A percentile compares a stretch with the other conserved stretches of the same genome.
Evolutionary conservation across 2,113 vertebrate genomes (phyloP).

Genomic region (Rissa tridactyla): DNA sequence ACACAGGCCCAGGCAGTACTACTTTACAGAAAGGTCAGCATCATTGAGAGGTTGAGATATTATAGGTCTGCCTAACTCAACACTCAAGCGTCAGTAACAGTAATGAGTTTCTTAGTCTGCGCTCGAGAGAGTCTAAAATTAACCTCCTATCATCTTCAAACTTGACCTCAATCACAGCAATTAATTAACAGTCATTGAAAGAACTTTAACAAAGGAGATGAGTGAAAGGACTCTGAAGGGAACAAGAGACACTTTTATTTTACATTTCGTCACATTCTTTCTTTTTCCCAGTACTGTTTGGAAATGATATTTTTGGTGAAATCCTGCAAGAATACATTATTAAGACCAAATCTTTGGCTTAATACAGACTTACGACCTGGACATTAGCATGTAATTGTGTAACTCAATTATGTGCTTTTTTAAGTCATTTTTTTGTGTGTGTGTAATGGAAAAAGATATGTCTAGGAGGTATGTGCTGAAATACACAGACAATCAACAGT

Average conservation of each 20-base stretch:
- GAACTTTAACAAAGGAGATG: conserved; percentile 21
- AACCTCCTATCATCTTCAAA: conserved; percentile 50
- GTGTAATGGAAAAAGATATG: neutral
- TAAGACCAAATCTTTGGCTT: neutral
- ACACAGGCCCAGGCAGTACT: neutral
- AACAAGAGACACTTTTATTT: neutral
- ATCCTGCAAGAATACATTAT: neutral
- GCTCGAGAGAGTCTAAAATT: conserved; percentile 51
- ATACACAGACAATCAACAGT: neutral
- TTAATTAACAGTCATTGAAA: conserved; percentile 63
- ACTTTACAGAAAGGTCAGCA: conserved; percentile 27
- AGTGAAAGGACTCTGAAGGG: neutral
- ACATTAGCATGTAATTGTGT: neutral
- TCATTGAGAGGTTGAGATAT: neutral
- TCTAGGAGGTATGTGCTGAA: neutral
- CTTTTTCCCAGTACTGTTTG: neutral
- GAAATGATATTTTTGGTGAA: neutral
- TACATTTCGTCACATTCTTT: neutral
- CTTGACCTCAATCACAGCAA: conserved; percentile 62
- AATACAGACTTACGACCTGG: neutral
- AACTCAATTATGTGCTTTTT: neutral
- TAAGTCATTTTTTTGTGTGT: neutral
- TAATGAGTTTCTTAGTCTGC: conserved; percentile 55
- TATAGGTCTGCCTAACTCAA: neutral
- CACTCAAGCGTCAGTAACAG: neutral